Evolutionary conservation across 1,140 invertebrate species (phyloP), one percentile per base, ranked within the genome.

Genomic region (Ganaspis sp.): DNA sequence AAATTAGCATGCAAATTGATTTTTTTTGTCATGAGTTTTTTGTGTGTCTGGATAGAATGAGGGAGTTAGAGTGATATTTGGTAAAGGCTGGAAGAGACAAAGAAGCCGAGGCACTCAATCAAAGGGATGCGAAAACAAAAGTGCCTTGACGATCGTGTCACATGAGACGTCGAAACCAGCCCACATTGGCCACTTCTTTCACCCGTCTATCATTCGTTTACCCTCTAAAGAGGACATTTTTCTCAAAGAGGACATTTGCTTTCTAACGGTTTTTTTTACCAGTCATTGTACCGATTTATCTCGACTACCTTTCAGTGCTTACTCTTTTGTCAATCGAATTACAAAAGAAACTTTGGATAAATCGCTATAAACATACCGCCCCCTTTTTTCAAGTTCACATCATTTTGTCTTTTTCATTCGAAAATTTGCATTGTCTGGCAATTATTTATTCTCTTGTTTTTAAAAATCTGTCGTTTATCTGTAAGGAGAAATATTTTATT

Each of bases 181-280:
- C 90, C 90, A 91, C 86, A 91, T 91, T 91, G 89, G 90, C 90
- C 90, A 91, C 90, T 91, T 91, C 90, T 89, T 91, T 91, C 88
- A 91, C 82, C 86, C 87, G 90, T 91, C 90, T 84, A 88, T 91
- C 90, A 91, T 82, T 82, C 84, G 80, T 77, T 85, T 83, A 84
- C 69, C 76, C 70, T 81, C 75, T 83, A 85, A 83, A 84, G 84
- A 86, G 81, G 82, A 86, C 81, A 84, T 85, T 78, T 83, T 80
- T 73, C 73, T 84, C 77, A 85, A 83, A 80, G 84, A 86, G 83
- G 84, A 85, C 84, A 87, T 86, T 87, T 86, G 80, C 84, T 79
- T 87, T 80, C 82, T 81, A 80, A 73, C 77, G 83, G 34, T 21
- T 34, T 73, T 23, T 38, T 54, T 26, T 17, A 40, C 45, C 40